Conservation (phyloP, 2,113 vertebrate genomes). For the Ondatra zibethicus region DNA sequence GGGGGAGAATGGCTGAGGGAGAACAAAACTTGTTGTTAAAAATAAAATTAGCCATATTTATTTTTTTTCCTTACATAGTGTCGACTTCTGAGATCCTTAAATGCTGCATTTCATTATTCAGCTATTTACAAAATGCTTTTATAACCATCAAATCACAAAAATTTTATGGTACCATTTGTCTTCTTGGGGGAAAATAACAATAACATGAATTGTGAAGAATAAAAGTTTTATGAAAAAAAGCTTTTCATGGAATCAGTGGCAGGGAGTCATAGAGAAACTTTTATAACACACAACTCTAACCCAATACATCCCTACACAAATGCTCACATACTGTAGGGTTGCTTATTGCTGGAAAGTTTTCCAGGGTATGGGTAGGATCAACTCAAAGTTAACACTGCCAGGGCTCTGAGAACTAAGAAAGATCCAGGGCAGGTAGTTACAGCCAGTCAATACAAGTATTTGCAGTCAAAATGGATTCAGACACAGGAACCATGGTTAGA, state of each 20-base stretch:
- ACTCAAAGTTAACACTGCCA: background rate
- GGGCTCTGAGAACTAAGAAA: background rate
- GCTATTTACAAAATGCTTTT: conserved; percentile 46
- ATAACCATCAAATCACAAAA: conserved; percentile 12
- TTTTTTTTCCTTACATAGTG: conserved; percentile 46
- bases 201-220: background rate
- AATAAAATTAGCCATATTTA: conserved; percentile 49
- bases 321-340: background rate
- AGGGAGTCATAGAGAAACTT: background rate
- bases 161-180: conserved; percentile 58
- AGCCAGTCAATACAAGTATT: background rate
- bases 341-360: background rate
- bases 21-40: conserved; percentile 36
- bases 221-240: background rate
- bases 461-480: conserved; percentile 31
- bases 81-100: conserved; percentile 43
- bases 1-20: background rate
- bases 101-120: conserved; percentile 12
- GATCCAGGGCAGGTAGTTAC: background rate
- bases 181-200: background rate
- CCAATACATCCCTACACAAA: background rate
- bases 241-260: background rate
- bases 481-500: background rate
- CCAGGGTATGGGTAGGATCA: background rate
- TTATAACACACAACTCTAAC: background rate